These are phyloP conservation scores for Parus major DNA, from an alignment of 2,113 vertebrate species.

Conservation along the genomic window DNA sequence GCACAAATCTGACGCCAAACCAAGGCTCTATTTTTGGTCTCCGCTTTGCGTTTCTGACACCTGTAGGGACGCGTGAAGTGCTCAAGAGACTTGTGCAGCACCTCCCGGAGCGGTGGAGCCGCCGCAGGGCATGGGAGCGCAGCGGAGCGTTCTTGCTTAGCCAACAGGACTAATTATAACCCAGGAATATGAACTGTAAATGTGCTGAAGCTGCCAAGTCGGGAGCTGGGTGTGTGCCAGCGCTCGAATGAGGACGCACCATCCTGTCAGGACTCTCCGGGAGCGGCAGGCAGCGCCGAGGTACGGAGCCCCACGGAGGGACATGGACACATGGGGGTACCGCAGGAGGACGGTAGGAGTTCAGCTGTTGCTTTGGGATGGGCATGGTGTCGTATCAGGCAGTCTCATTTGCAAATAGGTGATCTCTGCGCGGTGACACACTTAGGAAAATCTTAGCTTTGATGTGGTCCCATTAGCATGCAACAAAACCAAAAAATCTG, in stretches of 20 bases:
- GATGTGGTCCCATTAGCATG: neutral
- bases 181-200: neutral
- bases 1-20: neutral
- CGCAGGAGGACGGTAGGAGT: neutral
- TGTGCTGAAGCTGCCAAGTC: neutral
- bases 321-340: neutral
- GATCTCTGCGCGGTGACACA: neutral
- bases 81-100: neutral
- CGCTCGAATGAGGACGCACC: neutral
- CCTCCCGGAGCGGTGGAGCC: neutral
- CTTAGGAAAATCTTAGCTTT: neutral
- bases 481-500: neutral
- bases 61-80: neutral
- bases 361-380: neutral
- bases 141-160: neutral
- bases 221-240: neutral
- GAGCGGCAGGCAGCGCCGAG: neutral
- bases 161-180: neutral
- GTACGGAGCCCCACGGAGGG: neutral
- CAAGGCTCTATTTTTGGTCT: neutral
- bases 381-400: neutral
- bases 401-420: neutral
- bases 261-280: neutral
- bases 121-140: neutral
- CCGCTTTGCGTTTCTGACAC: neutral